phyloP scores from a whole-genome alignment of 2,888 invertebrate genomes.

The Rhingia rostrata region DNA sequence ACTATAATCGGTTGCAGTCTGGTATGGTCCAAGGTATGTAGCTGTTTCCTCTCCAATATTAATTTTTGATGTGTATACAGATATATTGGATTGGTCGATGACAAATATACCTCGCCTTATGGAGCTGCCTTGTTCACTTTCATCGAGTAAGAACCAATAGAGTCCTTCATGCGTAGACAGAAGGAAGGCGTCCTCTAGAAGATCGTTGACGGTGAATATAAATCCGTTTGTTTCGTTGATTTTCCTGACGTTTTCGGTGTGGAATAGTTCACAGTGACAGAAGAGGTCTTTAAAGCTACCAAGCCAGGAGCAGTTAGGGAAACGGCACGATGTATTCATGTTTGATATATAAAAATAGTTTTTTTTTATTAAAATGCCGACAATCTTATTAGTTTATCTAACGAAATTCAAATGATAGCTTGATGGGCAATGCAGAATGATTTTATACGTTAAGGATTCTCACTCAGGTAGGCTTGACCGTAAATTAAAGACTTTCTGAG shows the following conservation, averaged over 20 bases:
- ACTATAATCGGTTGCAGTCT: not conserved
- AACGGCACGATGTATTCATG: not conserved
- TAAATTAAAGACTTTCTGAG: too few relatives aligned
- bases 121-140: not conserved
- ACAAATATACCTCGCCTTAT: not conserved
- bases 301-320: not conserved
- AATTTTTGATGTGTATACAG: not conserved
- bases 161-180: not conserved
- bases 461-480: too few relatives aligned
- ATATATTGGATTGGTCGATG: not conserved
- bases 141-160: not conserved
- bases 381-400: not conserved
- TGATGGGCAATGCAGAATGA: too few relatives aligned
- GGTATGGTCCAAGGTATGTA: not conserved
- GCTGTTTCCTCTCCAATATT: not conserved
- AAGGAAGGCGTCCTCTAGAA: not conserved
- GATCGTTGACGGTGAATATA: not conserved
- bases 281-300: not conserved
- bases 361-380: not conserved
- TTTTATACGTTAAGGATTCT: too few relatives aligned
- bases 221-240: not conserved
- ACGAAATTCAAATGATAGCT: not conserved
- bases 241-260: not conserved
- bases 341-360: not conserved
- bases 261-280: not conserved